Percentiles rank a stretch among this genome's conserved stretches.
phyloP scores from a whole-genome alignment of 2,113 vertebrate species.

The Scalopus aquaticus region DNA sequence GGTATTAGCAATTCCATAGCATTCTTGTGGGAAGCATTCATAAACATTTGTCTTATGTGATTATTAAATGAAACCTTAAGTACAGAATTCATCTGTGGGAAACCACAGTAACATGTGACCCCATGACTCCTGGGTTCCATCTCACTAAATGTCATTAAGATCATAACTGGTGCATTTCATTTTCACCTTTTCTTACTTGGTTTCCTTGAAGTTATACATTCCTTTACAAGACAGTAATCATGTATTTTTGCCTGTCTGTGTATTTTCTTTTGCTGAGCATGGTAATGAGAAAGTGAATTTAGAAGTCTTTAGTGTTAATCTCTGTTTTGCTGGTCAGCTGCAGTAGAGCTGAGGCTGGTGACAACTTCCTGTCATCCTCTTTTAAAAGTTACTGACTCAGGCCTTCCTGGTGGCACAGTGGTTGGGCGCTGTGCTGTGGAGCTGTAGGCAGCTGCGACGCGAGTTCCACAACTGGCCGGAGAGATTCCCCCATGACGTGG shows the following conservation, averaged over 20 bases:
- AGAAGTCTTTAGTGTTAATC: not conserved
- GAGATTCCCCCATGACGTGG: too few relatives aligned
- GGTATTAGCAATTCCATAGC: not conserved
- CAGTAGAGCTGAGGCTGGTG: not conserved
- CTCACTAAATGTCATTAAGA: not conserved
- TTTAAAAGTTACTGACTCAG: not conserved
- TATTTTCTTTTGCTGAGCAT: not conserved
- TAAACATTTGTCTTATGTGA: not conserved
- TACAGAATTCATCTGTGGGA: not conserved
- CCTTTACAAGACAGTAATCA: not conserved
- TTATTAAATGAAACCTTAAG: not conserved
- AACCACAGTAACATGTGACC: too few relatives aligned
- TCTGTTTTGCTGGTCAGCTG: not conserved
- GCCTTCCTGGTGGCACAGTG: too few relatives aligned
- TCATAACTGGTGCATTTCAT: not conserved
- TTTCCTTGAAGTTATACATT: not conserved
- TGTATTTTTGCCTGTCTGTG: not conserved
- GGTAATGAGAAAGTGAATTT: not conserved
- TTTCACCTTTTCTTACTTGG: not conserved
- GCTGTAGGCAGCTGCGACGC: too few relatives aligned
- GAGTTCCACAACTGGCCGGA: too few relatives aligned
- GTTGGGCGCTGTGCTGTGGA: too few relatives aligned
- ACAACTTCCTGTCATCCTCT: not conserved
- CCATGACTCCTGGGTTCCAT: fast-evolving
- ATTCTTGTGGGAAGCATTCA: not conserved